A percentile compares a stretch with the other conserved stretches of the same genome.
phyloP scores from a whole-genome alignment of 2,888 invertebrate genomes.

The Melinaea menophilus region DNA sequence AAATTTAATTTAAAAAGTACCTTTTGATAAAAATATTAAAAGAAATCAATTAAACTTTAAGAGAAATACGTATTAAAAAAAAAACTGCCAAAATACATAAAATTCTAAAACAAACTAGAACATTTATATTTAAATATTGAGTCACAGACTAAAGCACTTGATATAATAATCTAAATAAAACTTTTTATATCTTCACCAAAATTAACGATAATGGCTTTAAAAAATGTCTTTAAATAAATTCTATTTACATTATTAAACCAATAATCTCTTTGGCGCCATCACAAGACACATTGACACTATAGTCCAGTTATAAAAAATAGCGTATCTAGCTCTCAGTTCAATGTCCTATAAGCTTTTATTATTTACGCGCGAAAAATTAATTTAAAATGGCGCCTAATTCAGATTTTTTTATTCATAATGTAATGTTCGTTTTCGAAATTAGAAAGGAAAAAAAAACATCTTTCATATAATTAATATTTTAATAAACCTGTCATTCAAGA shows the following conservation, averaged over 20 bases:
- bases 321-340: background rate
- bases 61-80: no score
- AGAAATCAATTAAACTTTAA: no score
- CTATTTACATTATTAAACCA: background rate
- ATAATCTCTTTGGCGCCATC: slow-evolving; percentile 18
- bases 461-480: background rate
- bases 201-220: background rate
- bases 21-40: no score
- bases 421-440: background rate
- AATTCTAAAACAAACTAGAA: no score
- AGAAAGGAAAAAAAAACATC: background rate
- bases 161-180: background rate
- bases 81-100: no score
- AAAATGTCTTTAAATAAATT: background rate
- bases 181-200: background rate
- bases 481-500: slow-evolving; percentile 3
- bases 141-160: no score
- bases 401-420: background rate
- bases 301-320: slow-evolving; percentile 12
- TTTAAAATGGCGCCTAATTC: background rate
- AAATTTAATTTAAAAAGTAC: no score
- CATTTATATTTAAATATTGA: no score
- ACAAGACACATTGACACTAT: slow-evolving; percentile 20
- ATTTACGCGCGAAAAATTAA: slow-evolving; percentile 1
- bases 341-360: background rate